Conservation (phyloP, 1,140 invertebrate species). For the Drosophila rhopaloa region DNA sequence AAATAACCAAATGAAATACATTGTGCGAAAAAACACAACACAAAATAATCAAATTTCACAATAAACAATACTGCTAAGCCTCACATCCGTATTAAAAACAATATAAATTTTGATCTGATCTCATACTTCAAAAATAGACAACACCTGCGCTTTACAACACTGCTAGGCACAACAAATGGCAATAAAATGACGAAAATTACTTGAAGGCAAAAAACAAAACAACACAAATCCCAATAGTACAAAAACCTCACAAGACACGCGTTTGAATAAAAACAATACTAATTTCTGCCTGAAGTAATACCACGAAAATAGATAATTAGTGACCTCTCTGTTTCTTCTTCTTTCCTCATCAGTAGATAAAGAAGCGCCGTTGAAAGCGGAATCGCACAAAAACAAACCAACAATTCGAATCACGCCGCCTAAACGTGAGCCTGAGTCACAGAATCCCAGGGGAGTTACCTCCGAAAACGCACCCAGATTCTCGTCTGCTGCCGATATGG, state of each 20-base stretch:
- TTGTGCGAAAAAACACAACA: neutral
- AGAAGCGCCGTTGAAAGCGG: constrained; percentile 49
- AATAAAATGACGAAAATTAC: constrained; percentile 3
- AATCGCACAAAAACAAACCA: constrained; percentile 58
- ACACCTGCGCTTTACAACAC: neutral
- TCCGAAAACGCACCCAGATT: constrained; percentile 5
- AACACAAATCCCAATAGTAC: constrained; percentile 15
- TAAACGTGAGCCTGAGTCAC: constrained; percentile 22
- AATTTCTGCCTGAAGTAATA: neutral
- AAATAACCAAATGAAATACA: constrained; percentile 11
- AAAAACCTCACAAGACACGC: neutral
- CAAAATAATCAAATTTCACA: constrained; percentile 5
- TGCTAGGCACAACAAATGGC: constrained; percentile 10
- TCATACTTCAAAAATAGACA: constrained; percentile 8
- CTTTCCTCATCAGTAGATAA: constrained; percentile 33
- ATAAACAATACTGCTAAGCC: neutral
- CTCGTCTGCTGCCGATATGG: constrained; percentile 37
- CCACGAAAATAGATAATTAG: constrained; percentile 23
- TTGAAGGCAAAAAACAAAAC: constrained; percentile 6
- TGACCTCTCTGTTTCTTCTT: constrained; percentile 13
- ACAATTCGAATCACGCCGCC: constrained; percentile 25
- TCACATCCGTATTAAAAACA: constrained; percentile 15
- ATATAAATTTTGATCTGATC: neutral
- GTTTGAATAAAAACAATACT: constrained; percentile 25
- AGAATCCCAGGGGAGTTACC: constrained; percentile 4